phyloP scores from a whole-genome alignment of 1,140 invertebrate genomes.

The Cheumatopsyche charites region DNA sequence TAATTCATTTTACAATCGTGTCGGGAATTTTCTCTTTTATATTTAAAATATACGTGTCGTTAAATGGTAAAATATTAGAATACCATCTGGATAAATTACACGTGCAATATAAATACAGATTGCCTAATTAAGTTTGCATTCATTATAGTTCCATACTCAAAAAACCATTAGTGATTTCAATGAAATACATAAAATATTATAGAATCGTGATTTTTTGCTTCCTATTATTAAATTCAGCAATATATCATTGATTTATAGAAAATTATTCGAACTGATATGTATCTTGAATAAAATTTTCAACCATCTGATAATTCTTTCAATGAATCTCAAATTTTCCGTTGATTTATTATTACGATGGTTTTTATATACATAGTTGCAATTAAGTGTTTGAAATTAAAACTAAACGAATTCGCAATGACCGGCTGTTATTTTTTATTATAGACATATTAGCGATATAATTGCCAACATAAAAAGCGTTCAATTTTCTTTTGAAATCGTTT shows the following conservation, averaged over 20 bases:
- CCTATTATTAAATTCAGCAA: no score
- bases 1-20: no score
- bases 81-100: not conserved
- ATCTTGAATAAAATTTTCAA: no score
- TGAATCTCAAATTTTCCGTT: not conserved
- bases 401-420: not conserved
- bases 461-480: not conserved
- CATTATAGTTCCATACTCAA: not conserved
- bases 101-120: not conserved
- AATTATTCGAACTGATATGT: no score
- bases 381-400: not conserved
- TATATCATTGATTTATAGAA: no score
- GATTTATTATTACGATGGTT: not conserved
- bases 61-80: not conserved
- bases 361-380: not conserved
- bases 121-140: slow-evolving; percentile 10
- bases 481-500: no score
- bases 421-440: slow-evolving; percentile 6
- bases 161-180: not conserved
- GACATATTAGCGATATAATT: not conserved
- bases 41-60: not conserved
- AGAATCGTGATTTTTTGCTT: no score
- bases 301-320: no score
- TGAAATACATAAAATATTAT: not conserved
- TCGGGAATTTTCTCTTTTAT: not conserved